phyloP scores from a whole-genome alignment of 2,888 invertebrate species.

The Cantharis nigra region DNA sequence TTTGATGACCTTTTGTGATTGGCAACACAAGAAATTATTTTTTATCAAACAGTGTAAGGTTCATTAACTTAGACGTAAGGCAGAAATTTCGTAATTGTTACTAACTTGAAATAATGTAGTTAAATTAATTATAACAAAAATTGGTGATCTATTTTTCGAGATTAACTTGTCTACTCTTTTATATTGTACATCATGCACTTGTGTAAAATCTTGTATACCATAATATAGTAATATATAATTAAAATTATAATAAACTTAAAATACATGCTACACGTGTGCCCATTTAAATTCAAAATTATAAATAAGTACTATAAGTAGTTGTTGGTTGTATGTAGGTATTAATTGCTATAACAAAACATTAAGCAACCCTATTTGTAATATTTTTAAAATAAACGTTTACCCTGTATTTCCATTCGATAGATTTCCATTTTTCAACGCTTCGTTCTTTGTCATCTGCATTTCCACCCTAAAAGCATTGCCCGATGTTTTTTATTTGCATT shows the following conservation, averaged over 20 bases:
- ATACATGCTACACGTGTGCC: conserved; percentile 5
- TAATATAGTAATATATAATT: not conserved
- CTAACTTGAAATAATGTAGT: not conserved
- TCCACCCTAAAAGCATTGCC: conserved; percentile 56
- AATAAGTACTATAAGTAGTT: not conserved
- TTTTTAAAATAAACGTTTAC: conserved; percentile 57
- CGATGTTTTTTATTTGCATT: conserved; percentile 6
- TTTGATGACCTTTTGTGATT: not conserved
- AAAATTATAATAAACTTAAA: not conserved
- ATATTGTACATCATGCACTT: not conserved
- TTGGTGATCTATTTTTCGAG: not conserved
- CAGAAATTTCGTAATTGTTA: not conserved
- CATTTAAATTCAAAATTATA: not conserved
- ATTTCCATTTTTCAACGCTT: conserved; percentile 62
- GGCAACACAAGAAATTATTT: not conserved
- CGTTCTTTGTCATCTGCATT: conserved; percentile 59
- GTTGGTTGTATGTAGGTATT: not conserved
- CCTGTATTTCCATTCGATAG: conserved; percentile 71
- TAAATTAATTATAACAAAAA: not conserved
- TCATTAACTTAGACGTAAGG: not conserved
- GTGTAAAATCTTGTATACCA: not conserved
- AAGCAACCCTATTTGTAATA: conserved; percentile 38
- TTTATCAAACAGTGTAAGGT: not conserved
- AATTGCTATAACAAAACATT: conserved; percentile 14
- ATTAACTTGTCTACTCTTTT: not conserved